Percentiles rank a stretch among this genome's conserved stretches.
phyloP scores from a whole-genome alignment of 2,797 vertebrate species.

The Coregonus sp. region DNA sequence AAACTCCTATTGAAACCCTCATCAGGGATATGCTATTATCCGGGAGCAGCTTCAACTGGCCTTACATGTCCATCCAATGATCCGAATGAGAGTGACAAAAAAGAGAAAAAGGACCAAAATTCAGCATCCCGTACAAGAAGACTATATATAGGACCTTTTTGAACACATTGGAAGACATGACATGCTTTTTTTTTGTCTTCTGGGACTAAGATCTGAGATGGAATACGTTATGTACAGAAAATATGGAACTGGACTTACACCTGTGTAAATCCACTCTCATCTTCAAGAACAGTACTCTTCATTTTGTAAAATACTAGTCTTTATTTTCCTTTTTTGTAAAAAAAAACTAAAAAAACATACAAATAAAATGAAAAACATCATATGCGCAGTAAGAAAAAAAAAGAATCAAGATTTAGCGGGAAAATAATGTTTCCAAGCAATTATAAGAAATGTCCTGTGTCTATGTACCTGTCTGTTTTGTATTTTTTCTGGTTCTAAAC shows the following conservation, averaged over 20 bases:
- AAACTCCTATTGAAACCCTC: conserved; percentile 99
- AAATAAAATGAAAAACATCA: conserved; percentile 91
- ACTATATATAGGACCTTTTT: conserved; percentile 85
- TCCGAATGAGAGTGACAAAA: conserved; percentile 84
- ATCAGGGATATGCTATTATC: conserved; percentile 99
- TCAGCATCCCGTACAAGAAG: conserved; percentile 76
- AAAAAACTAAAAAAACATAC: conserved; percentile 79
- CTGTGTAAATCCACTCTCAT: conserved; percentile 88
- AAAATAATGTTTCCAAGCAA: conserved; percentile 99
- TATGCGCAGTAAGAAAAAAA: conserved; percentile 92
- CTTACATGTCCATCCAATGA: conserved; percentile 99
- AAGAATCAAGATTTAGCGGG: conserved; percentile 94
- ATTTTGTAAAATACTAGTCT: conserved; percentile 99
- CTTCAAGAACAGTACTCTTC: conserved; percentile 92
- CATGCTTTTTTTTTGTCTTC: conserved; percentile 81
- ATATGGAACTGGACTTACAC: conserved; percentile 87
- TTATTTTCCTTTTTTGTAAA: conserved; percentile 94
- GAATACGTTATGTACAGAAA: conserved; percentile 97
- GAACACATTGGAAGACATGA: conserved; percentile 79
- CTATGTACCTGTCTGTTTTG: conserved; percentile 99
- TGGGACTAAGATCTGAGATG: conserved; percentile 89
- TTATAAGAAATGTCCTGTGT: conserved; percentile 99
- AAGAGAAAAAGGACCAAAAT: conserved; percentile 78
- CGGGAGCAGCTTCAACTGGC: conserved; percentile 99
- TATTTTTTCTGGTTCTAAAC: conserved; percentile 99